Evolutionary conservation across 1,140 invertebrate species (phyloP), one percentile per base, ranked within the genome.

Genomic region (Drosophila kanapiae): DNA sequence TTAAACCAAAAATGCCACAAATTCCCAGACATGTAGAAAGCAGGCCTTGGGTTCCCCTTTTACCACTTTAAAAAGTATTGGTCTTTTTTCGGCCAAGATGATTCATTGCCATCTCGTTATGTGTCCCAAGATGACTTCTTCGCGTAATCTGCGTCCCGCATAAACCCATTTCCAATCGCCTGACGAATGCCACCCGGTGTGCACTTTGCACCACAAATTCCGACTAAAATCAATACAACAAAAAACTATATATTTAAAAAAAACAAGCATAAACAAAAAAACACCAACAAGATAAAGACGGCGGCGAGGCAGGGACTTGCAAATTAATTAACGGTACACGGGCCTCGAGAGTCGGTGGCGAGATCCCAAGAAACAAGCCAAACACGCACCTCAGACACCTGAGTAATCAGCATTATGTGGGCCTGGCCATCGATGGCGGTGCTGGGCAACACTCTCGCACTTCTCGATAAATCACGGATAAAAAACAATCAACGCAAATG

Each of bases 301-400:
- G 51, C 63, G 47, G 38, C 45, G 38, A 40, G 62, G 38, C 53
- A 47, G 62, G 63, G 63, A 69, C 75, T 88, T 90, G 84, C 85
- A 88, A 88, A 90, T 88, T 88, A 88, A 88, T 88, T 88, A 90
- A 88, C 84, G 80, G 84, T 88, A 90, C 85, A 84, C 49, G 74
- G 69, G 68, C 59, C 69, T 63, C 53, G 43, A 78, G 54, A 60
- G 48, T 9, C 14, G 11, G 37, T 13, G 37, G 11, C 37, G 38
- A 33, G 64, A 64, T 58, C 38, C 42, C 37, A 60, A 16, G 31
- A 61, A 69, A 51, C 31, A 51, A 33, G 35, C 40, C 58, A 53
- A 48, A 77, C 83, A 80, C 77, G 70, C 70, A 74, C 45, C 45
- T 58, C 72, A 82, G 54, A 77, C 83, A 88, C 85, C 85, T 88